Percentiles rank a stretch among this genome's conserved stretches.
Evolutionary conservation across 2,113 vertebrate species (phyloP).

Genomic region (Vireo altiloquus): DNA sequence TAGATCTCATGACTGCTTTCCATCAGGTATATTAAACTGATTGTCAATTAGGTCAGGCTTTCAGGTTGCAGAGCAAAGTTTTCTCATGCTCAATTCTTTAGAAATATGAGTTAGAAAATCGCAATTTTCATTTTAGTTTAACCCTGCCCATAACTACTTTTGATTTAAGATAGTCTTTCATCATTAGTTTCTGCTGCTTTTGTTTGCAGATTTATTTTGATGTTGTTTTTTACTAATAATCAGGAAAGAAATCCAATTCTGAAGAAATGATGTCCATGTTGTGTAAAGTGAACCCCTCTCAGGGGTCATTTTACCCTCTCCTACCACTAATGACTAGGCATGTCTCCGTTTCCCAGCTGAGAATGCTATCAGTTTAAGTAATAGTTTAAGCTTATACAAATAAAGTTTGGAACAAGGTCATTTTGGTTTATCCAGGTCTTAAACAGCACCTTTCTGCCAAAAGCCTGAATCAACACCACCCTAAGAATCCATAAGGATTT

Average conservation of each 20-base stretch:
- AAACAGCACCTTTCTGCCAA: not conserved
- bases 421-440: not conserved
- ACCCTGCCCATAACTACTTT: not conserved
- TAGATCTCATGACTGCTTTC: not conserved
- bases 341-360: not conserved
- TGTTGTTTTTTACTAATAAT: not conserved
- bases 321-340: not conserved
- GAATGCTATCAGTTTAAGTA: not conserved
- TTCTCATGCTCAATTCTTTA: not conserved
- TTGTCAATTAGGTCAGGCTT: not conserved
- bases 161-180: not conserved
- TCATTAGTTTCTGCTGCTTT: not conserved
- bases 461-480: not conserved
- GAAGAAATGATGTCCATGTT: not conserved
- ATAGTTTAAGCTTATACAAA: conserved; percentile 12
- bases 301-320: not conserved
- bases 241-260: not conserved
- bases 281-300: not conserved
- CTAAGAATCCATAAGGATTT: not conserved
- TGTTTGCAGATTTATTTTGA: not conserved
- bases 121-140: not conserved
- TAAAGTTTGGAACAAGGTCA: conserved; percentile 13
- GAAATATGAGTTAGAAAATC: not conserved
- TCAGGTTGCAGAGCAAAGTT: not conserved
- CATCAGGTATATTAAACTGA: not conserved